Percentiles rank a stretch among this genome's conserved stretches.
phyloP scores from a whole-genome alignment of 2,797 vertebrate genomes.

The Neostethus bicornis region DNA sequence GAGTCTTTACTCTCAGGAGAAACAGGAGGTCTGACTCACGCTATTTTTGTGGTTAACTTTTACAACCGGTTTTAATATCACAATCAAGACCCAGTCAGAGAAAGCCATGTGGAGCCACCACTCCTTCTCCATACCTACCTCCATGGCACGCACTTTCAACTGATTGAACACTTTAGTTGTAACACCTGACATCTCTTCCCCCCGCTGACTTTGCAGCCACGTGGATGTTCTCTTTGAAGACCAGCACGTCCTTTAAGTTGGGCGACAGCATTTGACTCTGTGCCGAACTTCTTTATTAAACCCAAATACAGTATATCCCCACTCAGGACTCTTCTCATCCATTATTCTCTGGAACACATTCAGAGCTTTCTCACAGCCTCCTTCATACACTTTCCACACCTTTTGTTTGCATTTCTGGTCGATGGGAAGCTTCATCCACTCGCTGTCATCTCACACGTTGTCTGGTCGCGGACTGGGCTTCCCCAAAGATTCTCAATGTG shows the following conservation, averaged over 20 bases:
- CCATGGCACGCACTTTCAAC: constrained; percentile 97
- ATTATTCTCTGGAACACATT: constrained; percentile 93
- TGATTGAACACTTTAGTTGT: constrained; percentile 99
- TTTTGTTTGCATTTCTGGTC: constrained; percentile 99
- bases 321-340: constrained; percentile 96
- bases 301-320: constrained; percentile 96
- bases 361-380: constrained; percentile 94
- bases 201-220: constrained; percentile 93
- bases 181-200: constrained; percentile 94
- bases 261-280: constrained; percentile 95
- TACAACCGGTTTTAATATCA: constrained; percentile 94
- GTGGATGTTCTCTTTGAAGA: constrained; percentile 90
- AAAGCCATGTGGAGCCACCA: not conserved
- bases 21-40: too few relatives aligned
- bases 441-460: constrained; percentile 96
- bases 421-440: constrained; percentile 96
- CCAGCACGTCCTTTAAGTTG: constrained; percentile 94
- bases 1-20: too few relatives aligned
- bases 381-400: constrained; percentile 97
- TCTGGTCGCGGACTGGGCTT: constrained; percentile 59
- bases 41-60: too few relatives aligned
- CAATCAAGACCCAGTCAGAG: too few relatives aligned
- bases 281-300: constrained; percentile 95
- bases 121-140: constrained; percentile 91
- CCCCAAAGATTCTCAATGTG: constrained; percentile 59